These are phyloP conservation scores for Lordiphosa stackelbergi DNA, from an alignment of 1,140 invertebrate genomes.

Conservation along the genomic window DNA sequence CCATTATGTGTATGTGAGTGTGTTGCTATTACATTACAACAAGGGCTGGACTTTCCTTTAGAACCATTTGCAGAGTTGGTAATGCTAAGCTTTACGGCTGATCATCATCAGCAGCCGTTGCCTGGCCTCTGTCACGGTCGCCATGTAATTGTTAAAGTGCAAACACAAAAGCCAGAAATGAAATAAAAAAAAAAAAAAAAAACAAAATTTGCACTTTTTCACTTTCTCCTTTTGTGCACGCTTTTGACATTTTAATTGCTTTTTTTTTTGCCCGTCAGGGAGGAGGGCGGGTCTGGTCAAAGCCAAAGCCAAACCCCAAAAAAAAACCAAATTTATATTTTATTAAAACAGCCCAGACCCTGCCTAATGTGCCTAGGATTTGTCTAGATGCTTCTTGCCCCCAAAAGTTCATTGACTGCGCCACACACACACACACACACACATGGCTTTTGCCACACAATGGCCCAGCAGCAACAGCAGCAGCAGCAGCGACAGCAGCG, in stretches of 20 bases:
- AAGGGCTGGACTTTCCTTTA: neutral
- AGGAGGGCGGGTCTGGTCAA: conserved; percentile 8
- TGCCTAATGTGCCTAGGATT: neutral
- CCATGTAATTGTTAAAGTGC: conserved; percentile 64
- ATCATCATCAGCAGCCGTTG: conserved; percentile 1
- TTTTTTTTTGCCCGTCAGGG: conserved; percentile 34
- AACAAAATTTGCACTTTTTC: conserved; percentile 66
- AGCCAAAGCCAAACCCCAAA: conserved; percentile 10
- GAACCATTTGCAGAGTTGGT: too few species aligned
- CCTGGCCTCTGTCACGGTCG: conserved; percentile 1
- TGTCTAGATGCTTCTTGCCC: conserved; percentile 2
- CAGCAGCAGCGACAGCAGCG: neutral
- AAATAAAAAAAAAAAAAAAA: conserved; percentile 21
- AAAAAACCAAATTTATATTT: too few species aligned
- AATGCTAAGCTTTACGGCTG: neutral
- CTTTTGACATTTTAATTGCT: conserved; percentile 75
- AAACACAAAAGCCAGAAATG: conserved; percentile 32
- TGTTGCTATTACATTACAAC: conserved; percentile 37
- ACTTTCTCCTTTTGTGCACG: conserved; percentile 74
- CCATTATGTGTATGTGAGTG: conserved; percentile 13
- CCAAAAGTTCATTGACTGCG: conserved; percentile 35
- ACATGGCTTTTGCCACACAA: conserved; percentile 29
- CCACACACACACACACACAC: conserved; percentile 3
- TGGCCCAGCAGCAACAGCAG: conserved; percentile 11
- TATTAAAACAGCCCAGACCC: neutral